A percentile compares a stretch with the other conserved stretches of the same genome.
These are phyloP conservation scores for Dermochelys coriacea DNA, from an alignment of 2,797 vertebrate genomes.

Conservation along the genomic window DNA sequence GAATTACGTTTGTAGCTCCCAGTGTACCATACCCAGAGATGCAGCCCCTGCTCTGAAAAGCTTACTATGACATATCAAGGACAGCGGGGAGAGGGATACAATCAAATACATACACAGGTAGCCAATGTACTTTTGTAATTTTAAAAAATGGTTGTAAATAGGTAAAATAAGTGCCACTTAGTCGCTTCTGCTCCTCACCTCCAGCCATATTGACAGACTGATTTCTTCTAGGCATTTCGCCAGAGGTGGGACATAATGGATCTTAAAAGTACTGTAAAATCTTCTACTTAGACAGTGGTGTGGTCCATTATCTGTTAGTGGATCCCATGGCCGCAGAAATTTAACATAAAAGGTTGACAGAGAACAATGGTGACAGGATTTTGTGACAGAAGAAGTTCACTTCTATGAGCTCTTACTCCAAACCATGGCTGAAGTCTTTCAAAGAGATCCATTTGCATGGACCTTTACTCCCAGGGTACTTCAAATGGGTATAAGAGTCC, in stretches of 20 bases:
- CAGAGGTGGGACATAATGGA: background rate
- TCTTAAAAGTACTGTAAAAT: background rate
- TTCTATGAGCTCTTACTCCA: background rate
- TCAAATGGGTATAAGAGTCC: background rate
- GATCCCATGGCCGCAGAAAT: background rate
- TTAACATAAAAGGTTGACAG: background rate
- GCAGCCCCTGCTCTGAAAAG: background rate
- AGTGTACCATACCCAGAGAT: background rate
- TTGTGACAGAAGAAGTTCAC: too few relatives aligned
- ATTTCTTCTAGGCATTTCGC: background rate
- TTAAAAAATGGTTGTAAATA: background rate
- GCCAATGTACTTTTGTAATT: accelerated
- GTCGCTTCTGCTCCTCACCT: background rate
- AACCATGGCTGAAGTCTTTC: background rate
- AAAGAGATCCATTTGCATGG: background rate
- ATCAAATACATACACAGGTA: accelerated
- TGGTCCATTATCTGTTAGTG: background rate
- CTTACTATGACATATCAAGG: accelerated
- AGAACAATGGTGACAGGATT: background rate
- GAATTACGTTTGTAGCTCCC: background rate
- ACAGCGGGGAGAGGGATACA: background rate
- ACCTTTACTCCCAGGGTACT: background rate
- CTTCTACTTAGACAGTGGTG: background rate
- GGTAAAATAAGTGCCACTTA: background rate
- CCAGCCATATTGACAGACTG: background rate